Conservation (phyloP, 2,888 invertebrate genomes). For the Ligdia adustata region DNA sequence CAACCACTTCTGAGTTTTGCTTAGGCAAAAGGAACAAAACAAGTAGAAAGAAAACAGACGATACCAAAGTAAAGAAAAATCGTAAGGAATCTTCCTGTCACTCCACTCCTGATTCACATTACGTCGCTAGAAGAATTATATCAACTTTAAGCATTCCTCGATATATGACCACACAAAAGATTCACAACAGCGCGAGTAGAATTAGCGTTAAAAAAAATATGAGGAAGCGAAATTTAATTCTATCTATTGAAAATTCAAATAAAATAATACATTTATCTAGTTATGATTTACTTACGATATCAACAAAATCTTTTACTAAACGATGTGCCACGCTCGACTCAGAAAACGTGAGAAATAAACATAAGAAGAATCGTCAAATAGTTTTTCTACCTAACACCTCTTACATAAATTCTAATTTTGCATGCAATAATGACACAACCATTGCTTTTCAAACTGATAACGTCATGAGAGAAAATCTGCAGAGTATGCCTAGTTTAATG, state of each 20-base stretch:
- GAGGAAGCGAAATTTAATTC: slow-evolving; percentile 42
- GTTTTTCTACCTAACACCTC: slow-evolving; percentile 44
- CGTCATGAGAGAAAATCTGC: slow-evolving; percentile 25
- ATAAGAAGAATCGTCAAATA: slow-evolving; percentile 38
- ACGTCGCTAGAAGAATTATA: slow-evolving; percentile 55
- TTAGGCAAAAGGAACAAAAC: slow-evolving; percentile 37
- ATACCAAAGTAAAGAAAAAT: slow-evolving; percentile 8
- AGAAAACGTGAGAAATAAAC: slow-evolving; percentile 18
- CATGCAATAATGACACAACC: slow-evolving; percentile 17
- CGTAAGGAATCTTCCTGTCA: slow-evolving; percentile 41
- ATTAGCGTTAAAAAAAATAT: slow-evolving; percentile 31
- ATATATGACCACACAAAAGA: slow-evolving; percentile 41
- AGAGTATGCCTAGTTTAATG: slow-evolving; percentile 50
- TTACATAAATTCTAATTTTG: slow-evolving; percentile 40
- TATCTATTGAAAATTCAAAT: slow-evolving; percentile 40
- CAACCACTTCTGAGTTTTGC: slow-evolving; percentile 35
- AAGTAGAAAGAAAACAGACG: slow-evolving; percentile 17
- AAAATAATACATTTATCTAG: slow-evolving; percentile 46
- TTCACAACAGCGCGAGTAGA: neutral
- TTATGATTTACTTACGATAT: slow-evolving; percentile 54
- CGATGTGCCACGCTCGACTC: slow-evolving; percentile 44
- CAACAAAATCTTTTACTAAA: slow-evolving; percentile 56
- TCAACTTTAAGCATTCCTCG: slow-evolving; percentile 71
- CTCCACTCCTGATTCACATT: slow-evolving; percentile 51
- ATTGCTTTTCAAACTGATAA: slow-evolving; percentile 12